These are phyloP conservation scores for Heliconius eleuchia DNA, from an alignment of 1,140 invertebrate species.

Conservation along the genomic window DNA sequence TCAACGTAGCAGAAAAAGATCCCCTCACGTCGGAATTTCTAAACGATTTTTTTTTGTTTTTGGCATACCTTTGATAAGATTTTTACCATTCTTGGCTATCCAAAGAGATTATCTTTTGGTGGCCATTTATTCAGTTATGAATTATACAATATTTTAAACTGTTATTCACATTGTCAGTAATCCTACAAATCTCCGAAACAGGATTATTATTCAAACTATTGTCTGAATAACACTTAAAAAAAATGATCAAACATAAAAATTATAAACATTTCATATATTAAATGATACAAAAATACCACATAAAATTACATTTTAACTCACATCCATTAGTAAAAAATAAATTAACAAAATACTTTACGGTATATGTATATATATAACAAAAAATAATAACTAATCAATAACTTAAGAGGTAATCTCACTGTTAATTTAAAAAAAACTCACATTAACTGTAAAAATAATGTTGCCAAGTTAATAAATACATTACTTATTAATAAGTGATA, in stretches of 20 bases:
- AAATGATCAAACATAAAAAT: too few species aligned
- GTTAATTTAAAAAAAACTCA: not conserved
- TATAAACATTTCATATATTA: too few species aligned
- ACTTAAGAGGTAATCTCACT: not conserved
- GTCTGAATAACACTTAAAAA: too few species aligned
- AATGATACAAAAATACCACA: too few species aligned
- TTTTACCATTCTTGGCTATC: not conserved
- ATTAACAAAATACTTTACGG: not conserved
- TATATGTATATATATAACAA: not conserved
- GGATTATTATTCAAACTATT: too few species aligned
- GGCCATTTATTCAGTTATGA: too few species aligned
- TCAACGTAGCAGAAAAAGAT: not conserved
- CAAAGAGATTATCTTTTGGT: not conserved
- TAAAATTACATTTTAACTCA: too few species aligned
- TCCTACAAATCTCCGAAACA: too few species aligned
- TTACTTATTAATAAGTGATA: not conserved
- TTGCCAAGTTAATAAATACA: not conserved
- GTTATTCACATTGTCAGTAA: too few species aligned
- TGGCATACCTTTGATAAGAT: not conserved
- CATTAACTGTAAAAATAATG: not conserved
- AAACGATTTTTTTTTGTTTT: not conserved
- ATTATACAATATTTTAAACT: too few species aligned
- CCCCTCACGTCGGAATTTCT: not conserved
- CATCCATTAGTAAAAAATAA: too few species aligned
- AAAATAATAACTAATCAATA: not conserved